Evolutionary conservation across 1,140 invertebrate species (phyloP), one percentile per base, ranked within the genome.

Genomic region (Schlechtendalia chinensis): DNA sequence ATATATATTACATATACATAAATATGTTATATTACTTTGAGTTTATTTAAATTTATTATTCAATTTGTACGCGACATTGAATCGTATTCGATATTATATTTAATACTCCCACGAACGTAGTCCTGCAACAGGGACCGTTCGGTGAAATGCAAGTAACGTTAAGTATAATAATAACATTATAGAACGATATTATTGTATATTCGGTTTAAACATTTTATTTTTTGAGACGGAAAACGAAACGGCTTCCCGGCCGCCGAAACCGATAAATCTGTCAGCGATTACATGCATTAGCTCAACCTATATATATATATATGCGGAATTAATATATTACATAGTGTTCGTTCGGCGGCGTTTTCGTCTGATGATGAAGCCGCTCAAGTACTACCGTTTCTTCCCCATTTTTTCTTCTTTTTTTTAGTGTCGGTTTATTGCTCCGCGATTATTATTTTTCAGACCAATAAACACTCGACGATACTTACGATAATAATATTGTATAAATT

Each of bases 81-180:
- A n/a, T n/a, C n/a, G n/a, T n/a, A n/a, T n/a, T n/a, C n/a, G n/a
- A n/a, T n/a, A n/a, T n/a, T n/a, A n/a, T n/a, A n/a, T n/a, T n/a
- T n/a, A n/a, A n/a, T 47, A 69, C 65, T 69, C 65, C 65, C 65
- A 69, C 65, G 32, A 39, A 16, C 14, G 39, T 45, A 8, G 32
- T 3, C 32, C 32, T 4, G 32, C 32, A 8, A n/a, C 19, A n/a
- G n/a, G 4, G 6, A 65, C 32, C 39, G 17, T 65, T 65, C 39
- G 29, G 63, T 67, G 39, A 69, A 47, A 69, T 69, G 39, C 47
- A 69, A 69, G 24, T n/a, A 69, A 69, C 39, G n/a, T 47, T 47
- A 69, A 12, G 12, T 50, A 50, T 50, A 39, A 39, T 39, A 39
- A 39, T 8, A 39, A 39, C 32, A 8, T 39, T 39, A 8, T 39